Base-by-base conservation (phyloP, 2,888 invertebrate genomes). In the Heliconius charithonia region DNA sequence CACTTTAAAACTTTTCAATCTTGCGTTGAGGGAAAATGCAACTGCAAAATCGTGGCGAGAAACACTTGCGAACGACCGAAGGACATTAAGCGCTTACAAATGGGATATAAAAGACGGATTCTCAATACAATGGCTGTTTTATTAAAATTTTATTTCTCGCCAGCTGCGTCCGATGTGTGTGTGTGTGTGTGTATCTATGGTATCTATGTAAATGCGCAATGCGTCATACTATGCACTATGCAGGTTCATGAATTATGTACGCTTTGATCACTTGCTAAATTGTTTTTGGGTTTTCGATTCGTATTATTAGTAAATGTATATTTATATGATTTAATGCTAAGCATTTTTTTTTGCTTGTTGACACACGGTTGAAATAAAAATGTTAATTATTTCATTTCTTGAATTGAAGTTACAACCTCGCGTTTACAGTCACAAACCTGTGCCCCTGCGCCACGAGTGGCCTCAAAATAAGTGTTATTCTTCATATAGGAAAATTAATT, bases 141-240 rank as follows among this genome's bases (percentile, higher is more conserved):
- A 89, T 91, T 89, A 90, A 89, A 90, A 87, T 91, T 90, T 88
- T 91, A 91, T 90, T 88, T 86, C 86, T 76, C 80, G 83, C 83
- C 93, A 93, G 90, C 89, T 93, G 93, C 83, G 87, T 76, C 86
- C 88, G 82, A 91, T 89, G 86, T 88, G 85, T 83, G 22, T 22
- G 10, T 59, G n/a, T n/a, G 91, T 89, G 86, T 88, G 85, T 83
- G 22, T 22, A n/a, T 59, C 56, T n/a, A 87, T 89, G 85, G 86
- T 88, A 90, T 89, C 86, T 92, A 93, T 91, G 92, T 89, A 92
- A 92, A 92, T 91, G 88, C 89, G 89, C 91, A 89, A 88, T 91
- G 90, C 92, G 90, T 91, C 91, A 90, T 87, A 86, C 85, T 82
- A 87, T 87, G 86, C 87, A 85, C 85, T 82, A 87, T 87, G 86